Base-by-base conservation (phyloP, 2,113 vertebrate species). In the Podocnemis expansa region DNA sequence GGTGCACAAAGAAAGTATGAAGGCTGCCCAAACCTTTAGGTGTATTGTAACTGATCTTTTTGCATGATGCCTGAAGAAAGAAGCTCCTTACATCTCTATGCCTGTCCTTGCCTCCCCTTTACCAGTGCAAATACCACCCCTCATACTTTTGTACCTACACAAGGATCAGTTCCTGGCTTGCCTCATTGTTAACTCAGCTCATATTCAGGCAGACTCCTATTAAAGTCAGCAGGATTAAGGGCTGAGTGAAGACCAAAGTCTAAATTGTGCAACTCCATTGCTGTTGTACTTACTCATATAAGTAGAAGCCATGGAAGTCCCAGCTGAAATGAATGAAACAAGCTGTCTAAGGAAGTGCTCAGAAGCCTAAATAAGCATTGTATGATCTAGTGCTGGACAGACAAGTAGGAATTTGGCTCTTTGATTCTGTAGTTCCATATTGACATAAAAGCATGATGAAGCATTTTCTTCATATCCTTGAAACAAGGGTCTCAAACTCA, bases 361-460 rank as follows among this genome's bases (percentile, higher is more conserved):
- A 38, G 34, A 14, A 70, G 34, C n/a, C 19, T 70, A 70, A 70
- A 38, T 70, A n/a, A 70, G 19, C 31, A 17, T 70, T 0, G 14
- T 13, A 70, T 38, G 9, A 38, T 70, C 31, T 38, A 70, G 63
- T 21, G 31, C 63, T 70, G 70, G 63, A 6, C 1, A 56, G 58
- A 93, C 41, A 82, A 80, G 0, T 1, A 6, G 0, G 25, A 4
- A 1, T 47, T 82, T 80, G 87, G 76, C 78, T 58, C 31, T 92
- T 91, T 93, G 55, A 88, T 85, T 85, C 12, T 85, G 3, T 13
- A 90, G 60, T 93, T 91, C 14, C 34, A 34, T 85, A 8, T 92
- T 56, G 80, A 43, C 78, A 84, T 89, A 89, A 92, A 95, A 93
- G 87, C 73, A 73, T 89, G 52, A 25, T 10, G 34, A n/a, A n/a